phyloP scores from a whole-genome alignment of 2,888 invertebrate genomes.

The Diarsia rubi region DNA sequence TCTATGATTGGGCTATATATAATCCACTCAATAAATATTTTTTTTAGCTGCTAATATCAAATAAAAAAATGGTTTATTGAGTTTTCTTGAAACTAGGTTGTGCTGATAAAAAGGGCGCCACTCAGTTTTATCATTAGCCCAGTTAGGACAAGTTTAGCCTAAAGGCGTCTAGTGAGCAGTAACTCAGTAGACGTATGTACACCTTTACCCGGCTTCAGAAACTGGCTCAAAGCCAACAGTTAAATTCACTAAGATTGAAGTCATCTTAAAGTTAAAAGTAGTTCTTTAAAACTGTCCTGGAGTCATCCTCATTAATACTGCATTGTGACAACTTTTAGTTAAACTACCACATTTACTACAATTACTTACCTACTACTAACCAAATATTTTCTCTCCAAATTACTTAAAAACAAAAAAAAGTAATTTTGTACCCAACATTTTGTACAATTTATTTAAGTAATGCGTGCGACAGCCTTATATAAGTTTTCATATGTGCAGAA shows the following conservation, averaged over 20 bases:
- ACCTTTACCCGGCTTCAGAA: too few relatives aligned
- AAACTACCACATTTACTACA: neutral
- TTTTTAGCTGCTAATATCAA: neutral
- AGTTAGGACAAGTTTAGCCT: neutral
- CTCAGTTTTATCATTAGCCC: neutral
- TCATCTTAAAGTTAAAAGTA: conserved; percentile 10
- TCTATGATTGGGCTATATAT: too few relatives aligned
- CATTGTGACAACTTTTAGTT: neutral
- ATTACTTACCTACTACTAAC: too few relatives aligned
- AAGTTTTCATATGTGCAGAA: neutral
- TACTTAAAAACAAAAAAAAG: neutral
- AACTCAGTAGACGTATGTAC: too few relatives aligned
- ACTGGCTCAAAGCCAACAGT: conserved; percentile 20
- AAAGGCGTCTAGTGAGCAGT: too few relatives aligned
- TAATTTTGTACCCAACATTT: neutral
- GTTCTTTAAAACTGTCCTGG: neutral
- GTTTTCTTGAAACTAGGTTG: neutral
- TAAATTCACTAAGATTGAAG: conserved; percentile 10
- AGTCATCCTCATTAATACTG: neutral
- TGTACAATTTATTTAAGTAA: neutral
- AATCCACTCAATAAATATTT: too few relatives aligned
- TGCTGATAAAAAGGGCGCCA: neutral
- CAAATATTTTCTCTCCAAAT: neutral
- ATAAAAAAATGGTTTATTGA: neutral
- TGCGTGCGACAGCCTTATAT: neutral